These are phyloP conservation scores for Papilio gigon DNA, from an alignment of 2,888 invertebrate species.

Conservation along the genomic window DNA sequence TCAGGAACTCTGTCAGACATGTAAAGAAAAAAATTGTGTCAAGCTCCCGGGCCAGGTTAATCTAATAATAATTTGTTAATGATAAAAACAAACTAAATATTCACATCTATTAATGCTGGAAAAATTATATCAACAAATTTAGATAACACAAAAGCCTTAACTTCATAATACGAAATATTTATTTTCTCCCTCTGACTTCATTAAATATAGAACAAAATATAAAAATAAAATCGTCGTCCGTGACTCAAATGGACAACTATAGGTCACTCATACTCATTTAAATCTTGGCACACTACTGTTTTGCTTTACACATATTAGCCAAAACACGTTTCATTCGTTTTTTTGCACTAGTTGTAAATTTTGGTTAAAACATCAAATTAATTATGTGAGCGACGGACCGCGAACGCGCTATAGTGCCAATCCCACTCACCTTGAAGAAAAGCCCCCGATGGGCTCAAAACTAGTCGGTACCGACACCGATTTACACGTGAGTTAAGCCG, in stretches of 20 bases:
- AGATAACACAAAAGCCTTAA: neutral
- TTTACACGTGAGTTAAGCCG: too few relatives aligned
- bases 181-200: neutral
- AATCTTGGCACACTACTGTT: constrained; percentile 10
- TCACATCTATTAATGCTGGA: too few relatives aligned
- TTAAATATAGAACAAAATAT: constrained; percentile 10
- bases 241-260: neutral
- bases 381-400: too few relatives aligned
- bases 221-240: neutral
- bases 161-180: neutral
- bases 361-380: too few relatives aligned
- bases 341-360: too few relatives aligned
- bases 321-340: neutral
- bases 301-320: neutral
- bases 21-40: constrained; percentile 28
- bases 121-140: neutral
- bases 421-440: too few relatives aligned
- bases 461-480: too few relatives aligned
- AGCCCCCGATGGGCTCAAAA: too few relatives aligned
- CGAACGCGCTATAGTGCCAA: too few relatives aligned
- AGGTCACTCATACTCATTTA: neutral
- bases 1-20: constrained; percentile 38
- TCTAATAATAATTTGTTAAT: neutral
- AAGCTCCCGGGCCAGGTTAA: neutral
- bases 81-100: too few relatives aligned